phyloP scores from a whole-genome alignment of 2,797 vertebrate species.

The Loriculus beryllinus region DNA sequence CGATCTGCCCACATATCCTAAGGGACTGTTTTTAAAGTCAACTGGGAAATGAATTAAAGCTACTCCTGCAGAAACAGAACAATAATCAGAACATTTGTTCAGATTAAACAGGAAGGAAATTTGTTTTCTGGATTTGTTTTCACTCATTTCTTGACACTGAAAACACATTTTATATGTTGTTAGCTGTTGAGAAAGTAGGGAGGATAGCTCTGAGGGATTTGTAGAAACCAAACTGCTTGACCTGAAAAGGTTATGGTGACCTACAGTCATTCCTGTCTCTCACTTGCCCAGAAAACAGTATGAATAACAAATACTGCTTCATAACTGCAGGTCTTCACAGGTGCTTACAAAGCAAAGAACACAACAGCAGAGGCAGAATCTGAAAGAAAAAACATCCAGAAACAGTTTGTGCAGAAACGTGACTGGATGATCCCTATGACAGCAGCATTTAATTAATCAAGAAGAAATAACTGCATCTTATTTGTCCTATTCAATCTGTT shows the following conservation, averaged over 20 bases:
- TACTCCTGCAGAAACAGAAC: background rate
- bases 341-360: slow-evolving; percentile 60
- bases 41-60: background rate
- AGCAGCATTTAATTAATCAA: slow-evolving; percentile 26
- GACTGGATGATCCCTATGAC: background rate
- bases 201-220: slow-evolving; percentile 6
- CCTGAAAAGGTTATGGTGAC: slow-evolving; percentile 28
- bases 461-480: background rate
- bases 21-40: background rate
- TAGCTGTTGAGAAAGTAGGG: slow-evolving; percentile 1
- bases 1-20: background rate
- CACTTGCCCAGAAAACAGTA: slow-evolving; percentile 32
- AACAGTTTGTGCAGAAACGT: background rate
- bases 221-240: slow-evolving; percentile 41
- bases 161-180: background rate
- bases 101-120: background rate
- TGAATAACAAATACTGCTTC: slow-evolving; percentile 65
- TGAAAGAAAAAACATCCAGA: slow-evolving; percentile 67
- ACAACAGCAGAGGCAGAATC: slow-evolving; percentile 49
- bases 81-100: background rate
- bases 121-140: slow-evolving; percentile 16
- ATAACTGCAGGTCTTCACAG: slow-evolving; percentile 30
- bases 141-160: slow-evolving; percentile 3
- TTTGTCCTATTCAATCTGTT: slow-evolving; percentile 21
- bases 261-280: slow-evolving; percentile 19